Evolutionary conservation across 2,888 invertebrate genomes (phyloP).

Genomic region (Heliconius sara): DNA sequence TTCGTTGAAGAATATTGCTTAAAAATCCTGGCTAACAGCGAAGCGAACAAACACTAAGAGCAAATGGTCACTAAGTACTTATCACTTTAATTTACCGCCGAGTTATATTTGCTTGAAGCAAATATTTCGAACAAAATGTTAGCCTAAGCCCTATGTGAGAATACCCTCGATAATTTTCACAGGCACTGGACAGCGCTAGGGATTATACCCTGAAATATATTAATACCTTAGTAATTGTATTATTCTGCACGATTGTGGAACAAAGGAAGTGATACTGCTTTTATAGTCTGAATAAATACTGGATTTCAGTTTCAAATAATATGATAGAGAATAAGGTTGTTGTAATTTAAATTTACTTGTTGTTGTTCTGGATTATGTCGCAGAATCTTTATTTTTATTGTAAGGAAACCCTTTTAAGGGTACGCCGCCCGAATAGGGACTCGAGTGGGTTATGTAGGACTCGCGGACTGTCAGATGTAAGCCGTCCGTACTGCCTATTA

Average conservation of each 20-base stretch:
- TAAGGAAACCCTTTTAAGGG: neutral
- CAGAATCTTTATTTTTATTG: neutral
- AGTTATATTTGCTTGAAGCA: slow-evolving; percentile 6
- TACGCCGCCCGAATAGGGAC: neutral
- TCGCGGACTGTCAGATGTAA: too few relatives aligned
- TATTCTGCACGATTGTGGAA: neutral
- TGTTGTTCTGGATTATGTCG: neutral
- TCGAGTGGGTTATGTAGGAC: too few relatives aligned
- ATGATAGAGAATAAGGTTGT: neutral
- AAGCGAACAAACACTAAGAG: neutral
- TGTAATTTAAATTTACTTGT: neutral
- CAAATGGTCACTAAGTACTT: slow-evolving; percentile 12
- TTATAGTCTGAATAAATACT: neutral
- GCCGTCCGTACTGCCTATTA: too few relatives aligned
- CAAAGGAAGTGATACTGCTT: neutral
- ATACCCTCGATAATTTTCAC: slow-evolving; percentile 14
- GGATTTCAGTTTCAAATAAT: too few relatives aligned
- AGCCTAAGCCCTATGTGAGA: neutral
- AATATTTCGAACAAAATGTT: slow-evolving; percentile 8
- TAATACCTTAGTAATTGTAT: neutral
- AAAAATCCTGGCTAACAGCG: slow-evolving; percentile 8
- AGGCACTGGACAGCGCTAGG: neutral
- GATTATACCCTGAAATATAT: slow-evolving; percentile 16
- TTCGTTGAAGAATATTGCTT: neutral
- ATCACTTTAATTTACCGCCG: slow-evolving; percentile 18